Conservation (phyloP, 2,888 invertebrate genomes). For the Xylota segnis region DNA sequence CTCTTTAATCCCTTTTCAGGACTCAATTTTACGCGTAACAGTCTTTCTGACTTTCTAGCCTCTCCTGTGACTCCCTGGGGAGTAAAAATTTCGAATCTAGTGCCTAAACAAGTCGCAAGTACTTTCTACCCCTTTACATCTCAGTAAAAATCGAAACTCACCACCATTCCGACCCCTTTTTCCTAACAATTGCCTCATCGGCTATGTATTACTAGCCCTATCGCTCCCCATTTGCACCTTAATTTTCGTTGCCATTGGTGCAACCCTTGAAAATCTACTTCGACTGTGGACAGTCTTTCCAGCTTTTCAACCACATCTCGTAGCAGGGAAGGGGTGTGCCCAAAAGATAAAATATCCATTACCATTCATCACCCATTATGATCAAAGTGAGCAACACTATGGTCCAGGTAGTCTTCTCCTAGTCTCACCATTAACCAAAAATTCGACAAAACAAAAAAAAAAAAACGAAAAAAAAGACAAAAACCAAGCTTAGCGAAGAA, state of each 20-base stretch:
- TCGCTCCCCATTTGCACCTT: background rate
- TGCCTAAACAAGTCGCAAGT: background rate
- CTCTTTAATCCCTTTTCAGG: too few species aligned
- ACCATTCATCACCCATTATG: conserved; percentile 64
- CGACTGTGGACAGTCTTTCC: background rate
- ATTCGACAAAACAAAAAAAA: background rate
- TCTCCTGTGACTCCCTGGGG: background rate
- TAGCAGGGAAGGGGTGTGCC: background rate
- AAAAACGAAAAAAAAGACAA: conserved; percentile 4
- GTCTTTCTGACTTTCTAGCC: too few species aligned
- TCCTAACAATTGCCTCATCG: background rate
- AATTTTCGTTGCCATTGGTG: background rate
- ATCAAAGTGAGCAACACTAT: conserved; percentile 19
- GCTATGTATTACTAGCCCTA: background rate
- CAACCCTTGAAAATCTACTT: background rate
- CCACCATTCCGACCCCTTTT: background rate
- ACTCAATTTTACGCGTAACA: too few species aligned
- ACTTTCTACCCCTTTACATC: background rate
- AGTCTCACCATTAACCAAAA: conserved; percentile 46
- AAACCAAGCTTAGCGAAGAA: conserved; percentile 6
- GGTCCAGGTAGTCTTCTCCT: conserved; percentile 5
- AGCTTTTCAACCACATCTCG: background rate
- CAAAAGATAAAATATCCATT: conserved; percentile 51
- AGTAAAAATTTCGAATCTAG: background rate
- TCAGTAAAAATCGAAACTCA: background rate